A percentile compares a stretch with the other conserved stretches of the same genome.
Evolutionary conservation across 2,797 vertebrate genomes (phyloP).

Genomic region (Parauchenoglanis ngamensis): DNA sequence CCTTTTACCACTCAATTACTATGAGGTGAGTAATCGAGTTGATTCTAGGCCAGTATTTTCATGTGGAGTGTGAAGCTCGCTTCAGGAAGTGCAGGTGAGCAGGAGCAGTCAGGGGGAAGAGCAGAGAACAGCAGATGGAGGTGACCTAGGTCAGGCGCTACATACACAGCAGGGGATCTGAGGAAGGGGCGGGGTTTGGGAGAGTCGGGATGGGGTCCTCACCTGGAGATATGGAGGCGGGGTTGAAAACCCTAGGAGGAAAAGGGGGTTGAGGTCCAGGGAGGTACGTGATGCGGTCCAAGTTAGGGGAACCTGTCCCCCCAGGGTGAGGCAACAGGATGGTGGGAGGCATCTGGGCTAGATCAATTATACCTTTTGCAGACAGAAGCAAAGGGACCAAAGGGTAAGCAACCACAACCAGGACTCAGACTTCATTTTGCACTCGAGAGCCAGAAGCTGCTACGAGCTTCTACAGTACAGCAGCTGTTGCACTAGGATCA

Average conservation of each 20-base stretch:
- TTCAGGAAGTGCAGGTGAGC: constrained; percentile 30
- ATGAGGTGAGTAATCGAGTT: constrained; percentile 1
- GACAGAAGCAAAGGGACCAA: constrained; percentile 87
- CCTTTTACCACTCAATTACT: background rate
- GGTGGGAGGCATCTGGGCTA: constrained; percentile 98
- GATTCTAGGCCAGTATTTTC: constrained; percentile 28
- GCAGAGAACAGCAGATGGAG: constrained; percentile 40
- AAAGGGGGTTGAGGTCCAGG: constrained; percentile 94
- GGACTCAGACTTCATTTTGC: constrained; percentile 56
- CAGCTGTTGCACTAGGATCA: constrained; percentile 23
- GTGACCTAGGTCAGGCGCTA: constrained; percentile 39
- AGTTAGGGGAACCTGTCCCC: constrained; percentile 91
- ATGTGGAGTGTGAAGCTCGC: constrained; percentile 10
- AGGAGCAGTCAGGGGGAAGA: constrained; percentile 33
- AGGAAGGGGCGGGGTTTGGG: constrained; percentile 62
- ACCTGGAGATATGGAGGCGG: constrained; percentile 96
- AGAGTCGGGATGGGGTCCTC: constrained; percentile 68
- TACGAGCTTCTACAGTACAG: constrained; percentile 39
- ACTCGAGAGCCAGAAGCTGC: constrained; percentile 49
- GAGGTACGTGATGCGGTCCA: constrained; percentile 97
- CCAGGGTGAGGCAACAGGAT: constrained; percentile 98
- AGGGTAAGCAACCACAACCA: constrained; percentile 77
- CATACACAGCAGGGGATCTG: constrained; percentile 44
- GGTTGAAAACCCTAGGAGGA: constrained; percentile 93
- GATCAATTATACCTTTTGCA: constrained; percentile 98